Base-by-base conservation (phyloP, 2,888 invertebrate genomes). In the Cylloceria caligata region DNA sequence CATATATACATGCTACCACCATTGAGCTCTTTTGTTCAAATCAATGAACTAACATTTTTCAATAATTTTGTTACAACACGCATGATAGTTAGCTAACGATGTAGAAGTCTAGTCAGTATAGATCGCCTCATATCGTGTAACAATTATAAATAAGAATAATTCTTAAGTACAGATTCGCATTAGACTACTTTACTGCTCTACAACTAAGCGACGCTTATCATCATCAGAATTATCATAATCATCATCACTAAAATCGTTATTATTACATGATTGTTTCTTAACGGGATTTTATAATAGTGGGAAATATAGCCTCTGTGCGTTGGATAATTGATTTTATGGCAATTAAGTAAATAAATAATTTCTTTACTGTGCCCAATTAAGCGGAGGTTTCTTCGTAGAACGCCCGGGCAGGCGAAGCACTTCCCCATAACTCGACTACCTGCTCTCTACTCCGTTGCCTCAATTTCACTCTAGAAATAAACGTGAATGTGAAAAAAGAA, bases 381-480 rank as follows among this genome's bases (percentile, higher is more conserved):
- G 30, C 45, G 68, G 5, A 75, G 79, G 74, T 65, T 52, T 75
- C 75, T 67, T 79, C 60, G 82, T 83, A 75, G 47, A 79, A 75
- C 11, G 7, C 34, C 47, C 75, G 78, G 84, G 85, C 88, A 87
- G 88, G 88, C 87, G 89, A 86, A 88, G 88, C 86, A 89, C 90
- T 90, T 90, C 90, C 90, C 90, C 90, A 89, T 89, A 87, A 88
- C 87, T 88, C 89, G 87, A 89, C 86, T 87, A 90, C 85, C 84
- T 83, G 80, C 57, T 76, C 42, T 69, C 76, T 45, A 80, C 78
- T 81, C 72, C 55, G 80, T 76, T 72, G 30, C 57, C 78, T 57
- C 64, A 4, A 67, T 75, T 69, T 4, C 49, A 49, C 1, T 49
- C 1, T 21, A 16, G 21, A 49, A 6, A 5, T 4, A 57, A n/a